phyloP scores from a whole-genome alignment of 2,888 invertebrate species.

The Philaethria dido region DNA sequence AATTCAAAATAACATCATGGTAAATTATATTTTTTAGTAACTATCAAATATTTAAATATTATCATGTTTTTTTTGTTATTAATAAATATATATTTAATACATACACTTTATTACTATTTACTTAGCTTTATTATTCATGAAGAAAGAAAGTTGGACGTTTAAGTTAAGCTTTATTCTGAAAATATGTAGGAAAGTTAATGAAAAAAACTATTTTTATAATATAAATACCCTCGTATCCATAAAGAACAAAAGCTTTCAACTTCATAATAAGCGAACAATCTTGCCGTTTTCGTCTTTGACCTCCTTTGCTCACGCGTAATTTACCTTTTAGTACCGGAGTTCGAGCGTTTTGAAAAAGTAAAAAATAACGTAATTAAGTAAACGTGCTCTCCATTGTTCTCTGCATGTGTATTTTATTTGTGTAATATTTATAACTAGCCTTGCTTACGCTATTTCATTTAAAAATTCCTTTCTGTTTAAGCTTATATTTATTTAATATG shows the following conservation, averaged over 20 bases:
- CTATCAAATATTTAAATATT: background rate
- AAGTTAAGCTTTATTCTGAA: background rate
- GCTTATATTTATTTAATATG: background rate
- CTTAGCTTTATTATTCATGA: background rate
- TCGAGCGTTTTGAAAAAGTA: conserved; percentile 61
- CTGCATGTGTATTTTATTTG: conserved; percentile 28
- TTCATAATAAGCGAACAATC: conserved; percentile 76
- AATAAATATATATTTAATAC: too few species aligned
- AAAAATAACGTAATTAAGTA: conserved; percentile 74
- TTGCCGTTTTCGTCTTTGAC: conserved; percentile 65
- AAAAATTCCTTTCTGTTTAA: conserved; percentile 20
- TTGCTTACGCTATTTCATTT: conserved; percentile 17
- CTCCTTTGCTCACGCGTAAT: conserved; percentile 70
- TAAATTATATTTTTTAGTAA: background rate
- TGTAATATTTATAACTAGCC: conserved; percentile 27
- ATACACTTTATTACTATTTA: background rate
- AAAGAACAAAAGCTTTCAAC: conserved; percentile 56
- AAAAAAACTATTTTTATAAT: background rate
- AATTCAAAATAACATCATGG: background rate
- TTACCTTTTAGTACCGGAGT: conserved; percentile 62
- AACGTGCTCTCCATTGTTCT: conserved; percentile 49
- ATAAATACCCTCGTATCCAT: conserved; percentile 38
- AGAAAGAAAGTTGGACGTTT: background rate
- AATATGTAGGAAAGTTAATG: background rate
- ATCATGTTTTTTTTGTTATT: background rate